phyloP scores from a whole-genome alignment of 2,888 invertebrate species.

The Drosophila flavopinicola region DNA sequence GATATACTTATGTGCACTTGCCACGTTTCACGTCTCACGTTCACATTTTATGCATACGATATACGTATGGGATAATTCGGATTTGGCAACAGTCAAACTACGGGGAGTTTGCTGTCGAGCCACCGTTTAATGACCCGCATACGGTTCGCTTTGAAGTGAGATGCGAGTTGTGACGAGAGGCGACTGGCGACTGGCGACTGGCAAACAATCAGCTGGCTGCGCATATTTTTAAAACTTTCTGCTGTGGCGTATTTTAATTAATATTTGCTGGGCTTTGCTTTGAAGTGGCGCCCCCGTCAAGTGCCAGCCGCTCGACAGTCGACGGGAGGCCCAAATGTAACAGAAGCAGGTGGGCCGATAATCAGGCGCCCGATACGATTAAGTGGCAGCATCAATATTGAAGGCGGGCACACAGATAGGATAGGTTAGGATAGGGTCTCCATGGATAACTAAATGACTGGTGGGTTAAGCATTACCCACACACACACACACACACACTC shows the following conservation, averaged over 20 bases:
- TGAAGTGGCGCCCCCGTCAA: constrained; percentile 30
- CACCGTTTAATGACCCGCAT: constrained; percentile 74
- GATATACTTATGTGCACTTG: constrained; percentile 8
- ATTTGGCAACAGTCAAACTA: constrained; percentile 5
- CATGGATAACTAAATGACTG: constrained; percentile 14
- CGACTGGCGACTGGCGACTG: background rate
- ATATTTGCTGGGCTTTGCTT: constrained; percentile 46
- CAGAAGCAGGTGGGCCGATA: constrained; percentile 22
- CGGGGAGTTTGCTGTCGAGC: constrained; percentile 1
- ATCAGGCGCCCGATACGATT: constrained; percentile 32
- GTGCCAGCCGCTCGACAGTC: background rate
- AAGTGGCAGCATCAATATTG: constrained; percentile 29
- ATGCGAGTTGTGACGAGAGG: constrained; percentile 18
- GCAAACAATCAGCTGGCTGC: constrained; percentile 6
- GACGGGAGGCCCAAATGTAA: background rate
- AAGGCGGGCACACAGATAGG: constrained; percentile 6
- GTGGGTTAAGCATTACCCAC: constrained; percentile 2
- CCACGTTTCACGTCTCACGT: constrained; percentile 4
- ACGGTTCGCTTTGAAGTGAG: constrained; percentile 64
- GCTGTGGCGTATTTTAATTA: constrained; percentile 48
- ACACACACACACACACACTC: background rate
- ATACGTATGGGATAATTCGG: constrained; percentile 1
- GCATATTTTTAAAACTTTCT: constrained; percentile 30
- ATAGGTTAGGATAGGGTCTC: constrained; percentile 9
- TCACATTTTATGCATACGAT: too few relatives aligned